These are phyloP conservation scores for zebrafish (Danio rerio) DNA, from an alignment of 2,113 vertebrate genomes.

Conservation along the genomic window GRCz12tu NC_133181.1:24579501-24580000, in stretches of 20 bases:
- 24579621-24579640: constrained; percentile 77
- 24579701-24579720: constrained; percentile 56
- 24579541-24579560: constrained; percentile 71
- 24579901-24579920: no score
- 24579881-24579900: neutral
- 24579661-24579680: constrained; percentile 41
- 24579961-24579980: no score
- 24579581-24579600: constrained; percentile 70
- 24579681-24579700: constrained; percentile 25
- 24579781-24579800: constrained; percentile 47
- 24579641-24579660: constrained; percentile 73
- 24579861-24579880: neutral
- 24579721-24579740: constrained; percentile 62
- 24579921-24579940: no score
- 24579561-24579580: constrained; percentile 76
- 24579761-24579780: constrained; percentile 68
- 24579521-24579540: constrained; percentile 73
- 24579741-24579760: constrained; percentile 74
- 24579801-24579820: constrained; percentile 59
- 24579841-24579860: neutral
- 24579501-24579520: constrained; percentile 77
- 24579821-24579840: constrained; percentile 48
- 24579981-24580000: no score
- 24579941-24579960: no score
- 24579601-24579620: constrained; percentile 73